Conservation (phyloP, 2,797 vertebrate species). For the Antrozous pallidus region DNA sequence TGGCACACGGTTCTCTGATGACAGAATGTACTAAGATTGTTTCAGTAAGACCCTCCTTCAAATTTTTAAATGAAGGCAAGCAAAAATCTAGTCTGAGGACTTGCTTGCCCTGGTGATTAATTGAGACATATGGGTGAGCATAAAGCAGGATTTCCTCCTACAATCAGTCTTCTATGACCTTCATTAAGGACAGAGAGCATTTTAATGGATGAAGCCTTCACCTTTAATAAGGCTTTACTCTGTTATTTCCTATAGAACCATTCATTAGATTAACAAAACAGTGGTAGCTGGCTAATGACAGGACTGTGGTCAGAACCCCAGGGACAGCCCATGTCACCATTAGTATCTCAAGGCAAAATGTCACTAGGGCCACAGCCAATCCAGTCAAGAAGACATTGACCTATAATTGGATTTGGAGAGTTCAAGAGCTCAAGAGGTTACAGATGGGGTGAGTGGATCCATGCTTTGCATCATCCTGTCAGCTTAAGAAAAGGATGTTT, state of each 20-base stretch:
- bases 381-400: constrained; percentile 73
- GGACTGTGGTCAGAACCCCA: constrained; percentile 59
- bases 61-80: constrained; percentile 25
- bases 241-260: constrained; percentile 77
- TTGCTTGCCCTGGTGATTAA: constrained; percentile 68
- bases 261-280: constrained; percentile 81
- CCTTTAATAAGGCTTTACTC: constrained; percentile 77
- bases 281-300: constrained; percentile 73
- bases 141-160: constrained; percentile 75
- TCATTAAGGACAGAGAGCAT: constrained; percentile 70
- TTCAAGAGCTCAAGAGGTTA: constrained; percentile 70
- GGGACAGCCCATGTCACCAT: constrained; percentile 61
- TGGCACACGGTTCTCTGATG: background rate
- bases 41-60: background rate
- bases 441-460: constrained; percentile 1
- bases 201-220: constrained; percentile 76
- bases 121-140: constrained; percentile 66
- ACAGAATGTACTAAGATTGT: background rate
- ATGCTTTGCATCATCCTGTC: background rate
- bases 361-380: constrained; percentile 66
- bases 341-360: constrained; percentile 76
- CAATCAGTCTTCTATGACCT: constrained; percentile 74
- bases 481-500: background rate
- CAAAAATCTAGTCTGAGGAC: constrained; percentile 20
- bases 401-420: constrained; percentile 69